Base-by-base conservation (phyloP, 2,113 vertebrate species). In the Pteruthius melanotis region DNA sequence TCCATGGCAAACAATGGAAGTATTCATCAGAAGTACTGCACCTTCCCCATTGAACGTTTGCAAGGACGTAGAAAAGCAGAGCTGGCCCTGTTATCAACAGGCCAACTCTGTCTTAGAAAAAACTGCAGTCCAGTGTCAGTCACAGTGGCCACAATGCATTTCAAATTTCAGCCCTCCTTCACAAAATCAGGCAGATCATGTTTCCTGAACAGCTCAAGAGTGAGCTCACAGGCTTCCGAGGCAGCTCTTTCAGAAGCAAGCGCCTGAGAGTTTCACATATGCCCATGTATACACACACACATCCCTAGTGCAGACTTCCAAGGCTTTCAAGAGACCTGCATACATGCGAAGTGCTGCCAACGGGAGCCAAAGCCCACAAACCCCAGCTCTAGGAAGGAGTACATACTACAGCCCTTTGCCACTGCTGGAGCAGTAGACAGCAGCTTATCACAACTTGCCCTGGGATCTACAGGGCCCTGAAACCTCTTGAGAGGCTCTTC, bases 1-100 rank as follows among this genome's bases (percentile, higher is more conserved):
- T 88, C 87, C 76, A 44, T 54, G 59, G 89, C 92, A 93, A 97
- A 97, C 96, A 97, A 97, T 96, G 76, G 90, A 96, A 82, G 93
- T 92, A 97, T 97, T 97, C 94, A 96, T 91, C 68, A 84, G 90
- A 87, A 94, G 91, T 44, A 95, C 49, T 20, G 7, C 78, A 96
- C 83, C 94, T 97, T 96, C 81, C 50, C 37, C 1, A 0, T 11
- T 93, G 85, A 92, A 93, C 33, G 26, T 84, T 71, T 95, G 52
- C 50, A 77, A 92, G 53, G 92, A 53, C 5, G 6, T 0, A 86
- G 65, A 78, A 96, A 94, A 91, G 69, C 81, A 92, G 83, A 93
- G 56, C 61, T 74, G 65, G 39, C 40, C 66, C 91, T 71, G 45
- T 31, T 63, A 87, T 70, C 65, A 64, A 87, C 30, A 79, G 31